A percentile compares a stretch with the other conserved stretches of the same genome.
Evolutionary conservation across 2,113 vertebrate species (phyloP).

Genomic region (Pipa parva): DNA sequence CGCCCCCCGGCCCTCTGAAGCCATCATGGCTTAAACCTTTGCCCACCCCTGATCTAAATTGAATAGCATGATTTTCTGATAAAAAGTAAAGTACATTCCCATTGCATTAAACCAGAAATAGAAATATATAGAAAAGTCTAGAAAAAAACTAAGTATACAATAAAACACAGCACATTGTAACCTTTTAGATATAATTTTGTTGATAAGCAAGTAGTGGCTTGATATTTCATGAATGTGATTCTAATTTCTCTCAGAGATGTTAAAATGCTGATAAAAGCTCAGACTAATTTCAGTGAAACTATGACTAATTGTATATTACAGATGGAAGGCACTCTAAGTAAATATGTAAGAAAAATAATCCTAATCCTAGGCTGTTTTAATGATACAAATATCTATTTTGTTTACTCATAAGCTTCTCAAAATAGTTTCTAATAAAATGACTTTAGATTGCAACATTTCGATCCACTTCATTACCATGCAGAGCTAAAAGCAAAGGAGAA

Average conservation of each 20-base stretch:
- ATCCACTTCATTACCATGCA: neutral
- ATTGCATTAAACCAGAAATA: too few species aligned
- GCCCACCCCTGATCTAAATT: too few species aligned
- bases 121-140: neutral
- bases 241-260: neutral
- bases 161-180: neutral
- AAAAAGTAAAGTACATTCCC: too few species aligned
- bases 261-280: constrained; percentile 1
- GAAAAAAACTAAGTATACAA: neutral
- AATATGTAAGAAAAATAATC: neutral
- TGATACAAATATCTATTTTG: neutral
- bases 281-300: neutral
- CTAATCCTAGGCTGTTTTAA: neutral
- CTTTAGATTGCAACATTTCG: neutral
- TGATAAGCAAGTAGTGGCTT: neutral
- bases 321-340: neutral
- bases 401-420: neutral
- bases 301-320: neutral
- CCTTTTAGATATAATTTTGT: too few species aligned
- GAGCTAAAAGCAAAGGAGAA: too few species aligned
- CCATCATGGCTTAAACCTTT: too few species aligned
- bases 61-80: too few species aligned
- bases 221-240: neutral
- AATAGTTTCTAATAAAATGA: neutral
- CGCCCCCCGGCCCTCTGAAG: too few species aligned